Evolutionary conservation across 2,797 vertebrate species (phyloP), one percentile per base, ranked within the genome.

Genomic region (Setipinna tenuifilis): DNA sequence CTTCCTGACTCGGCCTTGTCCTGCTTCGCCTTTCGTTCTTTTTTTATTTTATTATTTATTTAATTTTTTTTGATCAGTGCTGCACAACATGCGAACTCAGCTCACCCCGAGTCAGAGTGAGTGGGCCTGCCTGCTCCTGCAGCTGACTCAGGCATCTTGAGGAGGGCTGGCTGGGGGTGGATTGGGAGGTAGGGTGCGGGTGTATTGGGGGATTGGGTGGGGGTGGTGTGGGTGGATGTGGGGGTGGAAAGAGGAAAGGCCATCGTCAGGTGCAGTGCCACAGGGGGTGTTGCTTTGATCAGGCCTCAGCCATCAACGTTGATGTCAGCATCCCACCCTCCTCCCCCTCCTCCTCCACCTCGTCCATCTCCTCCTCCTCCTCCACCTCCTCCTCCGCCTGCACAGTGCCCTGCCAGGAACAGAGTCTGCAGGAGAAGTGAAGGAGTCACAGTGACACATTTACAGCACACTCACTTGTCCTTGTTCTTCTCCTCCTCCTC

Each of bases 261-360:
- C 71, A 41, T 9, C 10, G 71, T 78, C 71, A 78, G 71, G 31
- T 78, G 71, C 71, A 44, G 17, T 19, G 35, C 71, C 35, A 78
- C 35, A 19, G 71, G 71, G 71, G 71, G 71, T 21, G 35, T 35
- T 35, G 16, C 71, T 78, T 78, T 78, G 71, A 78, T 78, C 71
- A 78, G 35, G 16, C 71, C 16, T 78, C 71, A 78, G 71, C 71
- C 35, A 35, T 19, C 16, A 21, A 41, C 19, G 35, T 17, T 6
- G 71, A 78, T 28, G 25, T 71, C 31, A 25, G 31, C 65, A 12
- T 25, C 65, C 9, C 62, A 41, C n/a, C 61, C 9, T 1, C 25
- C 62, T n/a, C 1, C 23, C 23, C 23, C 62, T 10, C 62, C 2
- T n/a, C n/a, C n/a, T n/a, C n/a, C n/a, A n/a, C n/a, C n/a, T n/a